Evolutionary conservation across 1,140 invertebrate species (phyloP).

Genomic region (Trissolcus basalis): DNA sequence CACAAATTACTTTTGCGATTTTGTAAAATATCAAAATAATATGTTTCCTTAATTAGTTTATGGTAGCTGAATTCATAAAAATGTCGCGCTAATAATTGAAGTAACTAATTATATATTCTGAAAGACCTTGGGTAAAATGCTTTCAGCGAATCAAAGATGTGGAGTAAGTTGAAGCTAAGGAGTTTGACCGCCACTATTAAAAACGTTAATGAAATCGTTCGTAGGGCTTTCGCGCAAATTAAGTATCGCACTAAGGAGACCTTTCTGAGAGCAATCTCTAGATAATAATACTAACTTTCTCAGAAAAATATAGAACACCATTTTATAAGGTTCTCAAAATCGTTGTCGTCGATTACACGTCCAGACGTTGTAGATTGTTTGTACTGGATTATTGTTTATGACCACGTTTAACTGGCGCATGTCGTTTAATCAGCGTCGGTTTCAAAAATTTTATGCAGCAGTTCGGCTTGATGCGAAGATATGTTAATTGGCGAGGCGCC

Average conservation of each 20-base stretch:
- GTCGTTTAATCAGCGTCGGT: constrained; percentile 10
- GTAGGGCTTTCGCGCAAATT: constrained; percentile 59
- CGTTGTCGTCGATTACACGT: constrained; percentile 2
- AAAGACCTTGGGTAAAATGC: constrained; percentile 10
- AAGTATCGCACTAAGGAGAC: constrained; percentile 55
- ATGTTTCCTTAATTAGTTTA: not conserved
- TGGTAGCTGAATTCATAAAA: constrained; percentile 3
- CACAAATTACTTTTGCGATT: too few relatives aligned
- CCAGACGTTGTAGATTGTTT: not conserved
- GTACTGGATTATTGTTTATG: constrained; percentile 8
- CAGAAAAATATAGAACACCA: not conserved
- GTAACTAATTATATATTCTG: constrained; percentile 4
- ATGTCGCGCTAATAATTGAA: not conserved
- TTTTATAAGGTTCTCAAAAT: not conserved
- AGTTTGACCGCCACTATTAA: constrained; percentile 13
- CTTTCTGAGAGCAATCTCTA: constrained; percentile 57
- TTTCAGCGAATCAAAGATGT: constrained; percentile 18
- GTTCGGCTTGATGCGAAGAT: constrained; percentile 13
- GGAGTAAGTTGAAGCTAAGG: constrained; percentile 23
- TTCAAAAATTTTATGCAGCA: constrained; percentile 1
- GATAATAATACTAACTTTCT: constrained; percentile 69
- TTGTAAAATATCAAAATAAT: not conserved
- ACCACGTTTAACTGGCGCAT: not conserved
- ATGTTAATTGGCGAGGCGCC: constrained; percentile 26
- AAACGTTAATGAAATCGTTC: constrained; percentile 57